Percentiles rank a stretch among this genome's conserved stretches.
Conservation (phyloP, 1,140 invertebrate genomes). For the Drosophila pallidifrons region DNA sequence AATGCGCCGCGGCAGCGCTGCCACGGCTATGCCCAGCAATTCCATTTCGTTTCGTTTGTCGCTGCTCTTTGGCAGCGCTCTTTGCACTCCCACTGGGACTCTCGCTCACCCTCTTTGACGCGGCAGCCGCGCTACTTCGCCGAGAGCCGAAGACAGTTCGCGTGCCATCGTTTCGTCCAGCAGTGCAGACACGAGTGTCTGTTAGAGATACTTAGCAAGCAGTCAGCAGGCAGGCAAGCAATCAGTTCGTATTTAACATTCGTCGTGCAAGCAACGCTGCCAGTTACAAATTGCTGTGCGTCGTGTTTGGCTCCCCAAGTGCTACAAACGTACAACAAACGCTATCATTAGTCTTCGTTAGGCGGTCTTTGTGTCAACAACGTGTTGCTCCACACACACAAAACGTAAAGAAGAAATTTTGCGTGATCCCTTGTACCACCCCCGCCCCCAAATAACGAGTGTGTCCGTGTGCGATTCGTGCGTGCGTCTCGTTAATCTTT, state of each 20-base stretch:
- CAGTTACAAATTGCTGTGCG: neutral
- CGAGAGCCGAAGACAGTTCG: conserved; percentile 24
- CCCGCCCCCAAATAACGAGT: neutral
- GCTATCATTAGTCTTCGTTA: conserved; percentile 80
- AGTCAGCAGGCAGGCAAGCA: conserved; percentile 8
- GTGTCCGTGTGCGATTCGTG: conserved; percentile 8
- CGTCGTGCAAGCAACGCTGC: conserved; percentile 42
- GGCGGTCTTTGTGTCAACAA: conserved; percentile 84
- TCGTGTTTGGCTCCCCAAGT: conserved; percentile 6
- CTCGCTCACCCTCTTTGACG: neutral
- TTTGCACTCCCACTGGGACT: conserved; percentile 9
- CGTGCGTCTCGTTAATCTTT: conserved; percentile 36
- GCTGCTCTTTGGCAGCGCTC: conserved; percentile 4
- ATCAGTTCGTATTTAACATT: conserved; percentile 51
- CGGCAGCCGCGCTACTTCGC: neutral
- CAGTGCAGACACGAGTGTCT: neutral
- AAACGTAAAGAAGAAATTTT: conserved; percentile 9
- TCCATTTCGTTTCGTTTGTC: conserved; percentile 24
- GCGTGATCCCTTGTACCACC: conserved; percentile 3
- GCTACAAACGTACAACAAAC: conserved; percentile 20
- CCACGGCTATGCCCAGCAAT: neutral
- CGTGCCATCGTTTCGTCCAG: conserved; percentile 12
- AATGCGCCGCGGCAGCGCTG: conserved; percentile 7
- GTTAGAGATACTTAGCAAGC: conserved; percentile 16
- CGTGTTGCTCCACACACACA: conserved; percentile 68